Evolutionary conservation across 2,888 invertebrate genomes (phyloP).

Genomic region (Hydropsyche betteni): DNA sequence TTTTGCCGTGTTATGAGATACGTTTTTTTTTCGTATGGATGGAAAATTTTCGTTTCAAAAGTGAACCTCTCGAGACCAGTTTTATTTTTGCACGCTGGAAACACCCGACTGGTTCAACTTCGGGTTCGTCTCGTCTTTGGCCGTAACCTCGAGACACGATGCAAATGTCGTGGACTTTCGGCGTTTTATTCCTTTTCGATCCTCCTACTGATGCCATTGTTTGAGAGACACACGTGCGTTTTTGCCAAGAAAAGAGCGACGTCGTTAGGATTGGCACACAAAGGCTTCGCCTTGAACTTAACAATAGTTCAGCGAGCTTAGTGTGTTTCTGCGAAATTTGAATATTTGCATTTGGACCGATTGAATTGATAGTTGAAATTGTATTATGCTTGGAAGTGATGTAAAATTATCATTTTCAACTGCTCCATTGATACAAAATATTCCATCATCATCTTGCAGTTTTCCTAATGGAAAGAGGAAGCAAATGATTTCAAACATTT

Average conservation of each 20-base stretch:
- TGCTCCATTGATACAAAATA: too few species aligned
- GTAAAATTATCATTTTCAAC: too few species aligned
- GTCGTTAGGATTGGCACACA: slow-evolving; percentile 15
- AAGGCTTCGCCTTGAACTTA: slow-evolving; percentile 22
- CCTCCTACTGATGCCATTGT: slow-evolving; percentile 23
- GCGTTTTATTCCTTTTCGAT: slow-evolving; percentile 21
- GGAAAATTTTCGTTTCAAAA: too few species aligned
- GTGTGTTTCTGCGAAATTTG: too few species aligned
- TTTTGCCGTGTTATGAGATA: neutral
- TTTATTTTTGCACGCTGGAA: slow-evolving; percentile 4
- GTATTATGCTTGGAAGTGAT: too few species aligned
- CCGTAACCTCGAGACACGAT: slow-evolving; percentile 15
- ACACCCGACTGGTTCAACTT: slow-evolving; percentile 21
- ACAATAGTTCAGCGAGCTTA: too few species aligned
- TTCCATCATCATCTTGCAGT: too few species aligned
- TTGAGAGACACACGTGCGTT: neutral
- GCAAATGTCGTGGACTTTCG: slow-evolving; percentile 9
- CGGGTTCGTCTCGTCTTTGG: slow-evolving; percentile 1
- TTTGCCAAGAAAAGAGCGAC: slow-evolving; percentile 2
- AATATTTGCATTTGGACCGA: too few species aligned
- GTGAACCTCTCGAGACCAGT: slow-evolving; percentile 3
- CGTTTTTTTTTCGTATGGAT: neutral
- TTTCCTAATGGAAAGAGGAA: too few species aligned
- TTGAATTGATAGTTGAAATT: too few species aligned
- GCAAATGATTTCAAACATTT: too few species aligned